Conservation (phyloP, 2,113 vertebrate genomes). For the Equus przewalskii region DNA sequence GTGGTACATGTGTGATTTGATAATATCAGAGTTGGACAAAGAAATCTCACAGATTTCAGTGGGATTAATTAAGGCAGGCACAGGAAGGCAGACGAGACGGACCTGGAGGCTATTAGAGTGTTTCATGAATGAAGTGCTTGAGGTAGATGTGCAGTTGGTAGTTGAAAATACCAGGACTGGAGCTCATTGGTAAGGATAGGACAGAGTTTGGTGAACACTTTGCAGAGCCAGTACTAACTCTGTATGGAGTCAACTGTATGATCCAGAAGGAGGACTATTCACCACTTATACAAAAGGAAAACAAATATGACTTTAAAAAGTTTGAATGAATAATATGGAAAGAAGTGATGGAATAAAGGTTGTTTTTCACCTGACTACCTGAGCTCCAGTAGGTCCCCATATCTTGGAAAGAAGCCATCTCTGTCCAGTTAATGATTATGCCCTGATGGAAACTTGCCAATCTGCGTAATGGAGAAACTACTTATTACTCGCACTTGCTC, state of each 20-base stretch:
- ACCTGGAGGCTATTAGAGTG: neutral
- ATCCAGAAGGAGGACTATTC: neutral
- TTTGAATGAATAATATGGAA: neutral
- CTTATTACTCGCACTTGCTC: neutral
- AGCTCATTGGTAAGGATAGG: neutral
- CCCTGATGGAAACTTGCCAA: neutral
- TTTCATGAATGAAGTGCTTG: neutral
- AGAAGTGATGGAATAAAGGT: neutral
- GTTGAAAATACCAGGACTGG: neutral
- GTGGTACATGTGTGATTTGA: neutral
- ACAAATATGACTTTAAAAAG: constrained; percentile 24
- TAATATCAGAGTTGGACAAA: neutral
- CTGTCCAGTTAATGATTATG: neutral
- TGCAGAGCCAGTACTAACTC: neutral
- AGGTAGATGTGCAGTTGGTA: neutral
- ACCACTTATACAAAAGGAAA: constrained; percentile 13
- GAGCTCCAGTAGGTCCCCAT: neutral
- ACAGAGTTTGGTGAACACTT: neutral
- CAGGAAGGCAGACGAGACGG: neutral
- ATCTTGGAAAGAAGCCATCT: neutral
- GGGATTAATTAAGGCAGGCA: neutral
- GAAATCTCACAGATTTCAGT: neutral
- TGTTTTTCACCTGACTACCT: neutral
- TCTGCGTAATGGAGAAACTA: neutral
- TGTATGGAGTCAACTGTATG: neutral